These are phyloP conservation scores for Patella vulgata DNA, from an alignment of 1,140 invertebrate species.

Conservation along the genomic window DNA sequence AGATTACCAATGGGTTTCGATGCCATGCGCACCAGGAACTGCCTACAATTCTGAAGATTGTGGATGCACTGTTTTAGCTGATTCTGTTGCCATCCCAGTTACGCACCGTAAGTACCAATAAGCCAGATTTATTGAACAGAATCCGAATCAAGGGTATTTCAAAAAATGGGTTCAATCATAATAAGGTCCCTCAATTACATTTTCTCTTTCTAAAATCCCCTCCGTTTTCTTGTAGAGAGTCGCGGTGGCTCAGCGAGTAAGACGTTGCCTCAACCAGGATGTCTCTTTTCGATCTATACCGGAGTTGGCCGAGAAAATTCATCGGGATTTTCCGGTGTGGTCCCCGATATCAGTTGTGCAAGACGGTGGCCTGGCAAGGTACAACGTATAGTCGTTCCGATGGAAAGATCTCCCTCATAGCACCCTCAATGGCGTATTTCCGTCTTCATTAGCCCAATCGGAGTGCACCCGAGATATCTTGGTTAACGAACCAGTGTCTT, in stretches of 20 bases:
- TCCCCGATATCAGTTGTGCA: no score
- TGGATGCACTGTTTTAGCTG: conserved; percentile 27
- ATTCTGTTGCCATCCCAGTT: not conserved
- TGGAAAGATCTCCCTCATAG: not conserved
- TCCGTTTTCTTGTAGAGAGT: not conserved
- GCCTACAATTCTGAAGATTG: conserved; percentile 33
- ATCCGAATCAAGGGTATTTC: not conserved
- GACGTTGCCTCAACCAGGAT: no score
- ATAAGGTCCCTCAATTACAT: not conserved
- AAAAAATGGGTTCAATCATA: not conserved
- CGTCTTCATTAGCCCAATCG: not conserved
- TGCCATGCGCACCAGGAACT: conserved; percentile 42
- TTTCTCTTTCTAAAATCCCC: not conserved
- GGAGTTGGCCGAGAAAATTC: no score
- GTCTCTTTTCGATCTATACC: no score
- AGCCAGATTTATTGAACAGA: not conserved
- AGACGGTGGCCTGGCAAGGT: no score
- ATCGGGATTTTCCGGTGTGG: no score
- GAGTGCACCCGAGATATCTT: not conserved
- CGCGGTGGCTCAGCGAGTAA: not conserved
- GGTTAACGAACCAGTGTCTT: not conserved
- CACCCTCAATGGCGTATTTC: not conserved
- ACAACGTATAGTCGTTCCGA: no score
- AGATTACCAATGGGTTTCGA: conserved; percentile 33
- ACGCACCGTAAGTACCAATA: no score